Percentiles rank a stretch among this genome's conserved stretches.
Conservation (phyloP, 2,113 vertebrate genomes). For the Penelope pileata region DNA sequence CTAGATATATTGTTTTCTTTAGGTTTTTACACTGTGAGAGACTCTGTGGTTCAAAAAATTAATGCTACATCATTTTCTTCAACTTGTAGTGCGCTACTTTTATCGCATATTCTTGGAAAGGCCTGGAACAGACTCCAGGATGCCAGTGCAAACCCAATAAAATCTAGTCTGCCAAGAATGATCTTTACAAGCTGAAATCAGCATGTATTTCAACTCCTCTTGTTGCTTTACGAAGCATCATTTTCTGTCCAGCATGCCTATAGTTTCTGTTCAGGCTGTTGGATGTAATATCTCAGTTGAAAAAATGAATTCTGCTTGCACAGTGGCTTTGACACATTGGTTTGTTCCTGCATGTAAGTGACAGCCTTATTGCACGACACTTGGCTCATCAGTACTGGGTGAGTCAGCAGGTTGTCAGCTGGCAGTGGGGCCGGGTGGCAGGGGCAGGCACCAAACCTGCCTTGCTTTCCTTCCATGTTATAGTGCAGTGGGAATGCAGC, state of each 20-base stretch:
- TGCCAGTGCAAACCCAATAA: background rate
- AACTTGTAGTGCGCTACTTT: background rate
- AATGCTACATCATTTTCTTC: conserved; percentile 22
- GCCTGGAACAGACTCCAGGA: background rate
- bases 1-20: background rate
- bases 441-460: background rate
- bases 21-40: background rate
- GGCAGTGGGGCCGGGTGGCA: background rate
- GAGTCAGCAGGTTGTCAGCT: background rate
- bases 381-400: background rate
- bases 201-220: background rate
- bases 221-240: background rate
- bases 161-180: background rate
- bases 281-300: background rate
- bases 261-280: background rate
- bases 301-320: background rate
- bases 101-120: conserved; percentile 26
- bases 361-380: background rate
- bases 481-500: background rate
- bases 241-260: background rate
- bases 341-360: background rate
- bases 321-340: background rate
- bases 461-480: background rate
- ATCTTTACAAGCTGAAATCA: background rate
- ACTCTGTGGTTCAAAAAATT: conserved; percentile 10